These are phyloP conservation scores for Melanargia galathea DNA, from an alignment of 2,888 invertebrate species.

Conservation along the genomic window DNA sequence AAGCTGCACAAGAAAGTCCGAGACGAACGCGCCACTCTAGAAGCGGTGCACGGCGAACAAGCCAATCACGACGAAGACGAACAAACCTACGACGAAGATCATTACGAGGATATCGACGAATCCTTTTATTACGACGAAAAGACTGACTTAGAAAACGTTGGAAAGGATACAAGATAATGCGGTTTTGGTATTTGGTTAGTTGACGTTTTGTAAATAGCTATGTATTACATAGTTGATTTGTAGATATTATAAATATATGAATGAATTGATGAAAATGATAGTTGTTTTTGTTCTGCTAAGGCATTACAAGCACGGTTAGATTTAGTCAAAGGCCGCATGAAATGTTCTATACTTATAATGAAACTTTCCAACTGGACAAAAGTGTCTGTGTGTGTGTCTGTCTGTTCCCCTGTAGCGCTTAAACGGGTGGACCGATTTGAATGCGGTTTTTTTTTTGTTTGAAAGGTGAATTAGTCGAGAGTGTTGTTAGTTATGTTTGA, in stretches of 20 bases:
- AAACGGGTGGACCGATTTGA: too few relatives aligned
- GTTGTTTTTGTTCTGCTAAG: constrained; percentile 7
- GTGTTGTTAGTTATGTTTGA: too few relatives aligned
- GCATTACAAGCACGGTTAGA: too few relatives aligned
- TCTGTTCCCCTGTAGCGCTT: too few relatives aligned
- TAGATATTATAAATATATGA: background rate
- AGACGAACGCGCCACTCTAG: constrained; percentile 46
- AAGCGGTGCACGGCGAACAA: constrained; percentile 28
- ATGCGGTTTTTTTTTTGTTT: too few relatives aligned
- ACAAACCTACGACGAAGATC: constrained; percentile 44
- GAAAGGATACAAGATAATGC: constrained; percentile 1
- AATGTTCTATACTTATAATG: too few relatives aligned
- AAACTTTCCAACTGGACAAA: too few relatives aligned
- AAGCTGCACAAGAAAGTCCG: constrained; percentile 59
- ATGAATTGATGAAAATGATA: background rate
- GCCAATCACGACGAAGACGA: constrained; percentile 38
- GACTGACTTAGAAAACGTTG: background rate
- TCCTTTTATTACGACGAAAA: constrained; percentile 25
- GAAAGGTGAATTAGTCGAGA: too few relatives aligned
- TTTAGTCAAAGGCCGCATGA: background rate
- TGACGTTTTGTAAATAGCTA: background rate
- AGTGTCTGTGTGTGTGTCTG: too few relatives aligned
- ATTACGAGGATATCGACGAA: constrained; percentile 49
- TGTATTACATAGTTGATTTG: background rate
- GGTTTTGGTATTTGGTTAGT: background rate